phyloP scores from a whole-genome alignment of 2,888 invertebrate genomes.

The Seladonia tumulorum region DNA sequence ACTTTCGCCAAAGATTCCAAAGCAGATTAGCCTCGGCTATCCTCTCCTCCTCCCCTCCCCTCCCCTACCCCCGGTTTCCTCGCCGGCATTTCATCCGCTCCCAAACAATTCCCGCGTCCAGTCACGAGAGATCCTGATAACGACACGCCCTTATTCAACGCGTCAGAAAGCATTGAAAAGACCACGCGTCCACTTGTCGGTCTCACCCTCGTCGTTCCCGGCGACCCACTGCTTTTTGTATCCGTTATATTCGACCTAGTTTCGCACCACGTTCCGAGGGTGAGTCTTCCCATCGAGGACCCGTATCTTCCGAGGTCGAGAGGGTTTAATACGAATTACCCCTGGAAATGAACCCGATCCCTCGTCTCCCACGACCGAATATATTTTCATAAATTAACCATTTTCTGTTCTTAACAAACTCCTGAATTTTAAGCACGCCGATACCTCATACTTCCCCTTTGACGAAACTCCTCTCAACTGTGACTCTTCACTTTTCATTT shows the following conservation, averaged over 20 bases:
- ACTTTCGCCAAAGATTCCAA: neutral
- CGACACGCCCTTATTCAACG: constrained; percentile 30
- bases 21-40: neutral
- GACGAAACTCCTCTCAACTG: neutral
- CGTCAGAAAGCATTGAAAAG: constrained; percentile 50
- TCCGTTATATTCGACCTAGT: constrained; percentile 59
- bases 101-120: constrained; percentile 29
- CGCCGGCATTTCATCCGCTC: constrained; percentile 33
- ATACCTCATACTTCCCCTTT: neutral
- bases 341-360: neutral
- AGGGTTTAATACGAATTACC: constrained; percentile 42
- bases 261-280: constrained; percentile 36
- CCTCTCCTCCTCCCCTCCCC: too few species aligned
- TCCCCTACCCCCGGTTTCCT: neutral
- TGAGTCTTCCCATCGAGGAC: constrained; percentile 21
- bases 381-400: neutral
- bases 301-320: constrained; percentile 31
- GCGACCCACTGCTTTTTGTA: constrained; percentile 46
- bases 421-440: neutral
- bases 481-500: neutral
- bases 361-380: neutral
- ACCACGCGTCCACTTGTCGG: constrained; percentile 51
- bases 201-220: constrained; percentile 36
- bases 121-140: constrained; percentile 41
- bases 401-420: neutral